Conservation (phyloP, 2,888 invertebrate species). For the Eupithecia centaureata region DNA sequence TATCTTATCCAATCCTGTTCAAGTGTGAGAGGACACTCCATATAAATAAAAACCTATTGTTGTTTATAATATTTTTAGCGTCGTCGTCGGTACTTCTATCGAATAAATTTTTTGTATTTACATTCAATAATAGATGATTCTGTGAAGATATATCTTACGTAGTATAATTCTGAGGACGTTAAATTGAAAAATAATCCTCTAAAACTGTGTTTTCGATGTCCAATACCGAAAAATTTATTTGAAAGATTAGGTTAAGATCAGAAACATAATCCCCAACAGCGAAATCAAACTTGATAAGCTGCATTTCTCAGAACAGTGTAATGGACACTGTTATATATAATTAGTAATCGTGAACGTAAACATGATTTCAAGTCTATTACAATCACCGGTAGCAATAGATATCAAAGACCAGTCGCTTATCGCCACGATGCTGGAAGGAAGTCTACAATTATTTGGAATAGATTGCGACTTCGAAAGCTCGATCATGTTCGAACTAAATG, state of each 20-base stretch:
- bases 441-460: constrained; percentile 27
- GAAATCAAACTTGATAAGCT: constrained; percentile 13
- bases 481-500: constrained; percentile 22
- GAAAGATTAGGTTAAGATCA: neutral
- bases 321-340: too few species aligned
- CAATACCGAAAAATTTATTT: too few species aligned
- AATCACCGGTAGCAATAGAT: constrained; percentile 36
- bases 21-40: too few species aligned
- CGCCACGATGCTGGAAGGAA: constrained; percentile 27
- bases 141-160: too few species aligned
- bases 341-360: constrained; percentile 33
- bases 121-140: too few species aligned
- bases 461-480: constrained; percentile 20
- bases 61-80: too few species aligned
- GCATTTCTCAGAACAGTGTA: constrained; percentile 24
- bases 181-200: too few species aligned
- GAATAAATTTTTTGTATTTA: too few species aligned
- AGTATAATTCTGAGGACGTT: too few species aligned
- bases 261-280: constrained; percentile 4
- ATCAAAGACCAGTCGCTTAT: constrained; percentile 37
- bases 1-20: too few species aligned
- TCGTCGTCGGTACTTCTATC: too few species aligned
- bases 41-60: too few species aligned
- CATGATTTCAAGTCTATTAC: constrained; percentile 39
- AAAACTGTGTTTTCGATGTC: neutral